Conservation (phyloP, 2,888 invertebrate genomes). For the Oxycera nigricornis region DNA sequence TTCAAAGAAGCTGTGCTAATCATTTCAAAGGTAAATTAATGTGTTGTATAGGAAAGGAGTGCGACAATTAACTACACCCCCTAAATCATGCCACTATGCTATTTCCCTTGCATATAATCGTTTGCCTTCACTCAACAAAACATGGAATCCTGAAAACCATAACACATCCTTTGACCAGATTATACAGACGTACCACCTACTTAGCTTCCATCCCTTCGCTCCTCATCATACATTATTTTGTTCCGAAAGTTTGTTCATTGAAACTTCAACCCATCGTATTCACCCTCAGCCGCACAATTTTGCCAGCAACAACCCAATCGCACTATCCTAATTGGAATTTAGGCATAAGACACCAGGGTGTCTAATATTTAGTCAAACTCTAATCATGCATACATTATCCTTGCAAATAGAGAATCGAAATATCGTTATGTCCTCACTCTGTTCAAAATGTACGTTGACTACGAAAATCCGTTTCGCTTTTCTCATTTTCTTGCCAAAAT, state of each 20-base stretch:
- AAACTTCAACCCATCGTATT: too few relatives aligned
- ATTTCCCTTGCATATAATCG: too few relatives aligned
- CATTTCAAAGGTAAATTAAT: slow-evolving; percentile 30
- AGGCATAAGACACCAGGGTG: slow-evolving; percentile 19
- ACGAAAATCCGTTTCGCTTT: not conserved
- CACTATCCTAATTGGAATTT: slow-evolving; percentile 37
- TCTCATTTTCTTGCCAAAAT: not conserved
- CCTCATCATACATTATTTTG: too few relatives aligned
- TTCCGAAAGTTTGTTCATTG: too few relatives aligned
- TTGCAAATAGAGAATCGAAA: slow-evolving; percentile 25
- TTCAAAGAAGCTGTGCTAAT: slow-evolving; percentile 9
- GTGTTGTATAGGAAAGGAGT: slow-evolving; percentile 2
- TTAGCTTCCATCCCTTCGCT: too few relatives aligned
- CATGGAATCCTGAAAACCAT: slow-evolving; percentile 10
- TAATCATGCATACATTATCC: slow-evolving; percentile 40
- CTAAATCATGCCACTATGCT: too few relatives aligned
- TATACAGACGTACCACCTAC: too few relatives aligned
- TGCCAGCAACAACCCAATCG: slow-evolving; percentile 9
- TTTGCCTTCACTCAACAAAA: too few relatives aligned
- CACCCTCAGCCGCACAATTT: not conserved
- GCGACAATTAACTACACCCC: slow-evolving; percentile 25
- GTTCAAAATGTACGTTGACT: not conserved
- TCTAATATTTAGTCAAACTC: slow-evolving; percentile 34
- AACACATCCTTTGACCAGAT: slow-evolving; percentile 2
- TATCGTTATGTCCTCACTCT: not conserved